A percentile compares a stretch with the other conserved stretches of the same genome.
phyloP scores from a whole-genome alignment of 2,797 vertebrate genomes.

The Ctenopoma multispine region DNA sequence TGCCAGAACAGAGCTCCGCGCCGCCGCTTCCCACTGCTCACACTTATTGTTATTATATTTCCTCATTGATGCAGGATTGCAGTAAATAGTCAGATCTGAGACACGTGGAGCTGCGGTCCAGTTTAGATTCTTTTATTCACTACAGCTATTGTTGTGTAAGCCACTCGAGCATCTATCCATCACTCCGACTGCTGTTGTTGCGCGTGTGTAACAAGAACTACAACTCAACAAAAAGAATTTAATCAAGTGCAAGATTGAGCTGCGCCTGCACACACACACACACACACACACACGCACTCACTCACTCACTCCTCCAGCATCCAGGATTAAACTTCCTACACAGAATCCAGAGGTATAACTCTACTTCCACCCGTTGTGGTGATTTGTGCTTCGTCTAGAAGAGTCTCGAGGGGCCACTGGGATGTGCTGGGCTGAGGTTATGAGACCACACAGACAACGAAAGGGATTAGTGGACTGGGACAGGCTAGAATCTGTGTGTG shows the following conservation, averaged over 20 bases:
- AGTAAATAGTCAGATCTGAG: conserved; percentile 34
- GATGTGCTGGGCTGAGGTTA: not conserved
- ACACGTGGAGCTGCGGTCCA: not conserved
- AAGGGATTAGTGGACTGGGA: too few species aligned
- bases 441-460: not conserved
- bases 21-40: not conserved
- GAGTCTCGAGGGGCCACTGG: not conserved
- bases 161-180: conserved; percentile 50
- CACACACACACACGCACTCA: conserved; percentile 7
- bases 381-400: not conserved
- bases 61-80: conserved; percentile 26
- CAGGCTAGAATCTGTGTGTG: too few species aligned
- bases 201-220: conserved; percentile 29
- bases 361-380: conserved; percentile 1
- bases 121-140: conserved; percentile 36
- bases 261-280: not conserved
- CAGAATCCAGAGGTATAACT: conserved; percentile 13
- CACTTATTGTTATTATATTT: conserved; percentile 51
- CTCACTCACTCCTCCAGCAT: conserved; percentile 15
- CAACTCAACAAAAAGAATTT: conserved; percentile 54
- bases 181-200: conserved; percentile 38
- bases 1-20: conserved; percentile 30
- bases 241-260: conserved; percentile 49
- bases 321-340: conserved; percentile 44
- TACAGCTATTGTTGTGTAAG: conserved; percentile 50